Percentiles rank a stretch among this genome's conserved stretches.
phyloP scores from a whole-genome alignment of 92 coral and sea anemone genomes.

The Montipora capitata region DNA sequence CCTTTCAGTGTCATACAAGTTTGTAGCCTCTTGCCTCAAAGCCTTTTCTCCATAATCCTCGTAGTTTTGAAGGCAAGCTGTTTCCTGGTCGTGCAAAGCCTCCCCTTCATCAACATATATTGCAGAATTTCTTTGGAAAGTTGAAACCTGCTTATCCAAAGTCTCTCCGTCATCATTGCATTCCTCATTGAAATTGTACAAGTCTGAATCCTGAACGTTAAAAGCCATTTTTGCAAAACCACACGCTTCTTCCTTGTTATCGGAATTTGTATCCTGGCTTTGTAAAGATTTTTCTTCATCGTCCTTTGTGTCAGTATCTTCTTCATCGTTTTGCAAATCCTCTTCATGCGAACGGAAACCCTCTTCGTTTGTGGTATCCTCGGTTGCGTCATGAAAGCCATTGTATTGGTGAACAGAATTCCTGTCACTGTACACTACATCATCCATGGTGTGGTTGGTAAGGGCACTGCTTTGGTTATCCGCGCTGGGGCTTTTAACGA shows the following conservation, averaged over 20 bases:
- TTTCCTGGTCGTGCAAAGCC: background rate
- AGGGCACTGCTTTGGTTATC: background rate
- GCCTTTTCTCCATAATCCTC: no score
- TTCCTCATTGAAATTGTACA: background rate
- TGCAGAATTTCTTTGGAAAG: background rate
- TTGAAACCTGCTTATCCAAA: background rate
- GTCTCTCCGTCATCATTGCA: background rate
- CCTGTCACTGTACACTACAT: background rate
- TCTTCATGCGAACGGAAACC: background rate
- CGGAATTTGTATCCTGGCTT: background rate
- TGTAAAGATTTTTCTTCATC: background rate
- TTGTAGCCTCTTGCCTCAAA: no score
- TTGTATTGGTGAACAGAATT: background rate
- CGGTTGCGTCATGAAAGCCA: background rate
- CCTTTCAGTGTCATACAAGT: no score
- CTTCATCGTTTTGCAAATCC: background rate
- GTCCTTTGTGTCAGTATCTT: background rate
- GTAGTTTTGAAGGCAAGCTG: no score
- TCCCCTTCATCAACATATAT: background rate
- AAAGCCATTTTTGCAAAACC: background rate
- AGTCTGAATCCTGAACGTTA: background rate
- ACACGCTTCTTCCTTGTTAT: background rate
- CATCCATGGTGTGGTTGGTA: background rate
- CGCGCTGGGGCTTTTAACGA: conserved; percentile 1
- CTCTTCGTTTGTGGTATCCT: background rate